Evolutionary conservation across 2,113 vertebrate genomes (phyloP).

Genomic region (Rallus limicola): DNA sequence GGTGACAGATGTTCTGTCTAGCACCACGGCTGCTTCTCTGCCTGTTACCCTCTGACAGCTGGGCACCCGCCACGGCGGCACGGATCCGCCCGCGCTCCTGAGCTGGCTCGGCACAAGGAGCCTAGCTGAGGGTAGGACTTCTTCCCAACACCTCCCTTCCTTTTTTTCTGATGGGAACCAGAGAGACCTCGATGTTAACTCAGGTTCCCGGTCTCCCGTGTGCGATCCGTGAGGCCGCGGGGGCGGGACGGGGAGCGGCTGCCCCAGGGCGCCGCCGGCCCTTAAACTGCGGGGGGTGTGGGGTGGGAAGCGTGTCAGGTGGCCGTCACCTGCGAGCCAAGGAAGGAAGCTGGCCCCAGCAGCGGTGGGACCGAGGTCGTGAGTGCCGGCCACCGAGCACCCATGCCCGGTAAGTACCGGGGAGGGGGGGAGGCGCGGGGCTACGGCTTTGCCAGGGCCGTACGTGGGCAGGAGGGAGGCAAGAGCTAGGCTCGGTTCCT

Average conservation of each 20-base stretch:
- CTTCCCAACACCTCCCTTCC: fast-evolving
- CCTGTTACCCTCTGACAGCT: fast-evolving
- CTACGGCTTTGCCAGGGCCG: background rate
- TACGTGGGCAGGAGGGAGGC: background rate
- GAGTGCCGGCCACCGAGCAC: background rate
- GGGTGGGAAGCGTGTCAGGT: too few species aligned
- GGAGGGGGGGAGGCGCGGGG: background rate
- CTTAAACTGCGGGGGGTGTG: background rate
- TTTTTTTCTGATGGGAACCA: fast-evolving
- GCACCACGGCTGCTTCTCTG: fast-evolving
- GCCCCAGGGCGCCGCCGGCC: background rate
- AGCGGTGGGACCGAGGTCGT: background rate
- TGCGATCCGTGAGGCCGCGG: background rate
- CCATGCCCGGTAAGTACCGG: slow-evolving; percentile 35
- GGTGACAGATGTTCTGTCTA: background rate
- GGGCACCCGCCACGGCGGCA: too few species aligned
- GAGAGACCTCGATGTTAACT: fast-evolving
- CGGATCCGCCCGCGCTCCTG: background rate
- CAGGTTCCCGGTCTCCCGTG: fast-evolving
- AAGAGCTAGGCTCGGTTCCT: background rate
- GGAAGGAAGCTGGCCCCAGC: too few species aligned
- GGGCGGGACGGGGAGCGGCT: background rate
- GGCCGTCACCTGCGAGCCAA: background rate
- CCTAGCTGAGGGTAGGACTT: fast-evolving
- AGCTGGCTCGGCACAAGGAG: background rate